Percentiles rank a stretch among this genome's conserved stretches.
phyloP scores from a whole-genome alignment of 2,113 vertebrate species.

The Egretta garzetta region DNA sequence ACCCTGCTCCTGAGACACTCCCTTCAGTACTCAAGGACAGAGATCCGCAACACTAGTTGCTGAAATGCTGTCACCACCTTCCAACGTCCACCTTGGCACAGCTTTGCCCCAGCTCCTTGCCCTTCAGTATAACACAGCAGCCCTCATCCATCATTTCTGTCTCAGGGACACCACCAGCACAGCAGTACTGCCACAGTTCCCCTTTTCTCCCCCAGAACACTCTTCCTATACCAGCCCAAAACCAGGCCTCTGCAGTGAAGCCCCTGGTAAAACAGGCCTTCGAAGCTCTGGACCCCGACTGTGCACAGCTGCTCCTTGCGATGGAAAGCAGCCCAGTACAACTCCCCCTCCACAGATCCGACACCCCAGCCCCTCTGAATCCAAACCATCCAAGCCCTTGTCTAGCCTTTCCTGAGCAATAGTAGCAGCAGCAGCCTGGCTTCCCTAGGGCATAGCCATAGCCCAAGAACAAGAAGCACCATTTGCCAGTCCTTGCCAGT shows the following conservation, averaged over 20 bases:
- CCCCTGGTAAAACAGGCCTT: neutral
- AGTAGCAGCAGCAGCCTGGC: neutral
- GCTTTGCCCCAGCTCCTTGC: neutral
- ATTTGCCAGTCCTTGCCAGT: neutral
- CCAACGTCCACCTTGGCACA: neutral
- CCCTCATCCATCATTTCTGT: neutral
- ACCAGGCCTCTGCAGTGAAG: neutral
- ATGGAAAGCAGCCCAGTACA: neutral
- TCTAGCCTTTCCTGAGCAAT: neutral
- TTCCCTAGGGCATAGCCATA: neutral
- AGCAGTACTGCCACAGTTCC: neutral
- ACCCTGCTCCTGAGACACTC: neutral
- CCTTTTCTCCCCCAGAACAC: neutral
- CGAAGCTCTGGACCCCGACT: neutral
- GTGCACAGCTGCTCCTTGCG: neutral
- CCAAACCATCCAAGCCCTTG: neutral
- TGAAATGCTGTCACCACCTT: neutral
- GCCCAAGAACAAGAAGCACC: neutral
- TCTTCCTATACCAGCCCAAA: neutral
- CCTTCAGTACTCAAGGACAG: neutral
- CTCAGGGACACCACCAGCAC: neutral
- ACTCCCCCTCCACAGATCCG: neutral
- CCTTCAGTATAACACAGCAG: neutral
- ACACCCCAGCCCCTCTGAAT: neutral
- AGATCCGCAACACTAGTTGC: neutral